Evolutionary conservation across 1,140 invertebrate species (phyloP).

Genomic region (Bombus huntii): DNA sequence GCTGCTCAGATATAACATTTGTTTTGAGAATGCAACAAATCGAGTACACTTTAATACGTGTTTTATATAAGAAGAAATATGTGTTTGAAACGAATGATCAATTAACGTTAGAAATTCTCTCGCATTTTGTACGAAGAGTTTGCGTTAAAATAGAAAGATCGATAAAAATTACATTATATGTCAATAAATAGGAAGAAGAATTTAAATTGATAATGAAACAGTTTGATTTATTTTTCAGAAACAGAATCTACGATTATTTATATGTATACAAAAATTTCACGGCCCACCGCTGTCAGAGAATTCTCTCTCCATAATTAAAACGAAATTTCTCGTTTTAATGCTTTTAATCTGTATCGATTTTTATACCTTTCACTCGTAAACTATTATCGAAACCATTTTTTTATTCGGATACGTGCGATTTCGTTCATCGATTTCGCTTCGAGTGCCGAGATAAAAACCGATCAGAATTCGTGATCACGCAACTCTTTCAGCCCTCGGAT

Average conservation of each 20-base stretch:
- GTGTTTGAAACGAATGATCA: no score
- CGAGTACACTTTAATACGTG: no score
- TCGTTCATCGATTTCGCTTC: neutral
- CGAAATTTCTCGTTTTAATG: conserved; percentile 1
- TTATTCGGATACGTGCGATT: neutral
- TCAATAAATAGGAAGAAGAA: neutral
- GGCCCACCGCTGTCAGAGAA: no score
- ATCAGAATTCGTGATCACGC: conserved; percentile 20
- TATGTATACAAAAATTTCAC: neutral
- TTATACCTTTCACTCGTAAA: neutral
- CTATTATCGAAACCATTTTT: conserved; percentile 4
- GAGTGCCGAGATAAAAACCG: neutral
- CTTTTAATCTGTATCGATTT: neutral
- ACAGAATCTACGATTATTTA: neutral
- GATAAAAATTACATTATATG: no score
- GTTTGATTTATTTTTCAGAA: neutral
- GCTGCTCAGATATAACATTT: no score
- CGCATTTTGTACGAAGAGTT: no score
- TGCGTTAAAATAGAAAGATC: no score
- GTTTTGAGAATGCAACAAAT: no score
- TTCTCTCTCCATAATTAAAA: neutral
- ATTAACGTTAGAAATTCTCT: no score
- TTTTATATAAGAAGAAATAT: no score
- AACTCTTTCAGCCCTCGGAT: neutral
- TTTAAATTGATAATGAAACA: neutral